Conservation (phyloP, 2,888 invertebrate species). For the Tupiocoris notatus region DNA sequence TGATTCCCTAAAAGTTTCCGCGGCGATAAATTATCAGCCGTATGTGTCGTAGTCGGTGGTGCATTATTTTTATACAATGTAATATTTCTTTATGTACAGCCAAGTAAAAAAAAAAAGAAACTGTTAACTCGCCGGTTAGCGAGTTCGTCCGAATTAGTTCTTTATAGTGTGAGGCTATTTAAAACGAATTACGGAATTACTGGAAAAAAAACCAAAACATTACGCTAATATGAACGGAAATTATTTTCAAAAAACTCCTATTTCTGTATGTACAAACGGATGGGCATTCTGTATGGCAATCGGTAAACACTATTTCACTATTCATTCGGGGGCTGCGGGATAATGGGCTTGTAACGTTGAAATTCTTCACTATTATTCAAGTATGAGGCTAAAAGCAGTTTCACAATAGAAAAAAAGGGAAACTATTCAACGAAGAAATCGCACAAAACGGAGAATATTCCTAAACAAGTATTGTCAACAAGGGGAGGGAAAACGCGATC, state of each 20-base stretch:
- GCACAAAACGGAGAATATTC: neutral
- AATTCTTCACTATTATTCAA: neutral
- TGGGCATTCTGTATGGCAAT: too few relatives aligned
- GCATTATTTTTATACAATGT: conserved; percentile 31
- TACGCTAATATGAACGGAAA: too few relatives aligned
- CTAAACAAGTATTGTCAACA: conserved; percentile 23
- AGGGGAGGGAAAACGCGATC: conserved; percentile 11
- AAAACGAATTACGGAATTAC: too few relatives aligned
- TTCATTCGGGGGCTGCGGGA: neutral
- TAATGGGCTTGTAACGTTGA: neutral
- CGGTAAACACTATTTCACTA: neutral
- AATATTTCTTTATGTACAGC: conserved; percentile 39
- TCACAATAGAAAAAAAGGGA: neutral
- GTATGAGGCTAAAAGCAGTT: neutral
- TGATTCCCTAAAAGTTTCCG: conserved; percentile 33
- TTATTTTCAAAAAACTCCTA: too few relatives aligned
- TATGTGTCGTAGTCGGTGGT: conserved; percentile 13
- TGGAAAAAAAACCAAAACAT: too few relatives aligned
- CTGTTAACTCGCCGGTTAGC: neutral
- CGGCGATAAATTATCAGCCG: conserved; percentile 14
- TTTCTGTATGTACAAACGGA: too few relatives aligned
- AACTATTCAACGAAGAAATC: neutral
- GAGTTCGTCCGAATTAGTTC: neutral
- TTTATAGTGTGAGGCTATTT: neutral
- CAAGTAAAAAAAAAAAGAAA: too few relatives aligned